phyloP scores from a whole-genome alignment of 1,140 invertebrate species.

The Euschistus heros region DNA sequence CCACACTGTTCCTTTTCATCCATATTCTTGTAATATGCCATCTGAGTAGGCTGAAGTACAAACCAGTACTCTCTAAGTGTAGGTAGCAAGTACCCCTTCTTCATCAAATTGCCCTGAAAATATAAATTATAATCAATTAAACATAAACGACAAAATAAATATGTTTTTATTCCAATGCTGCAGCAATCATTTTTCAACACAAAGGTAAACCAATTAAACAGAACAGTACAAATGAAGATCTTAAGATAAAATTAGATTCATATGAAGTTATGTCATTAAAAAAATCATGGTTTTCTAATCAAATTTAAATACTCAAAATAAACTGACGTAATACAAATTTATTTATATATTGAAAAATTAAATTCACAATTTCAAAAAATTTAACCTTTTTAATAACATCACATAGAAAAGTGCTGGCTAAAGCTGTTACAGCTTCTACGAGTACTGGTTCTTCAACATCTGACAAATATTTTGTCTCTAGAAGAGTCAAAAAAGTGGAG shows the following conservation, averaged over 20 bases:
- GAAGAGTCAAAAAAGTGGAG: slow-evolving; percentile 54
- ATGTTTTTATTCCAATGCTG: neutral
- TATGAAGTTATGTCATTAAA: neutral
- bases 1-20: slow-evolving; percentile 60
- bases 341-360: neutral
- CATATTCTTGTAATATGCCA: slow-evolving; percentile 62
- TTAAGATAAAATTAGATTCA: neutral
- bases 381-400: slow-evolving; percentile 71
- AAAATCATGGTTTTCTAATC: neutral
- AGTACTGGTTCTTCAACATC: slow-evolving; percentile 49
- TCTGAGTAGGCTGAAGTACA: slow-evolving; percentile 57
- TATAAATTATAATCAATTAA: neutral
- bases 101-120: slow-evolving; percentile 52
- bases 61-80: slow-evolving; percentile 71
- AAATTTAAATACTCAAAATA: neutral
- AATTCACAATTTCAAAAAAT: neutral
- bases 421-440: slow-evolving; percentile 57
- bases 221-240: neutral
- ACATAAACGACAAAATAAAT: neutral
- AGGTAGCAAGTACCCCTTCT: slow-evolving; percentile 60
- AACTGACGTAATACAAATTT: slow-evolving; percentile 13
- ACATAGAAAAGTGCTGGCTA: slow-evolving; percentile 64
- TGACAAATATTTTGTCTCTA: slow-evolving; percentile 54
- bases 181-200: neutral
- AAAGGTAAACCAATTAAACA: neutral